Base-by-base conservation (phyloP, 1,140 invertebrate genomes). In the Megathymus violae region DNA sequence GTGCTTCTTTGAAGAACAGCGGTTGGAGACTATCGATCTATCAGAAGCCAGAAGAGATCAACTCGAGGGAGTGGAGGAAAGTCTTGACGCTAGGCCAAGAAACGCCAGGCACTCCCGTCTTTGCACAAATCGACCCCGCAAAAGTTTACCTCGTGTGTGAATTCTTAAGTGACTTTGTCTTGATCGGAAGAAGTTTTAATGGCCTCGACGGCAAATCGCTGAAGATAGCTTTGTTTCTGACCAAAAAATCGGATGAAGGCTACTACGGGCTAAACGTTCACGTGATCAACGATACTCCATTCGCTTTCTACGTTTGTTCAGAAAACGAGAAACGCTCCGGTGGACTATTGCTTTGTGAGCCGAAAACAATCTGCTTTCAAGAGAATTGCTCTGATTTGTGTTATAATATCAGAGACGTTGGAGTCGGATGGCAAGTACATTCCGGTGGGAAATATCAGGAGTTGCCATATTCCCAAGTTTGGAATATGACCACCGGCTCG, bases 41-140 rank as follows among this genome's bases (percentile, higher is more conserved):
- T 82, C 94, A 95, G 63, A 91, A 92, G 19, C 92, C 93, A 14
- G 91, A 92, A 60, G 91, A 93, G 51, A 89, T 90, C 44, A 91
- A 93, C 16, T 91, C 93, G 44, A 83, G 74, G 52, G 83, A 88
- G 62, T 96, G 95, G 94, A 93, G 96, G 77, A 95, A 95, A 82
- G 93, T 98, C 0, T 93, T 98, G 1, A 97, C 97, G 2, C 92
- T 99, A 14, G 97, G 97, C 7, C 96, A 98, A 89, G 98, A 99
- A 91, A 98, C 97, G 7, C 97, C 98, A 68, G 98, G 98, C 82
- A 98, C 97, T 0, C 96, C 97, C 2, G 94, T 98, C 22, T 99
- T 98, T 82, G 96, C 96, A 14, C 98, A 99, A 91, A 91, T 99
- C 58, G 98, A 99, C 80, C 93, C 94, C 31, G 94, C 94, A 48